Base-by-base conservation (phyloP, 1,140 invertebrate species). In the Chironomus tepperi region DNA sequence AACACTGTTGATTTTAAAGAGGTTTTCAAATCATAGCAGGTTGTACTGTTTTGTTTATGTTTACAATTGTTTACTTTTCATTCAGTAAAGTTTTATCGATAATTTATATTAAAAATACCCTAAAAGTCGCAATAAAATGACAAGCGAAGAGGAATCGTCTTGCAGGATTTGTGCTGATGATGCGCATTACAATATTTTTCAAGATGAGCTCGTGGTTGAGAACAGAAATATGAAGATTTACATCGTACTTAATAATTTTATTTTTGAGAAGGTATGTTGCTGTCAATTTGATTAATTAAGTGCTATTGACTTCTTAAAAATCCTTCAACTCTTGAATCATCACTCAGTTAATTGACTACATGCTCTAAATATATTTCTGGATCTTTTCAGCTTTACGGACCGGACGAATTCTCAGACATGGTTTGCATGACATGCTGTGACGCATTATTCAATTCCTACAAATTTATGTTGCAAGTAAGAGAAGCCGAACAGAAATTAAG, bases 161-260 rank as follows among this genome's bases (percentile, higher is more conserved):
- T 57, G 47, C 12, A 57, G 47, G 15, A 57, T 57, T 15, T 57
- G 47, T 57, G 47, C 12, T 15, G 47, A 57, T 12, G 47, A 57
- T n/a, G 47, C 12, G 0, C 12, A n/a, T 15, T n/a, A 57, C n/a
- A 57, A 57, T 57, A 57, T 57, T n/a, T 57, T 57, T 57, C 12
- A 57, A n/a, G n/a, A 12, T 12, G 47, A 57, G 12, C 12, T 57
- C 12, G n/a, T n/a, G 15, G 47, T 57, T 57, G 12, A 15, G 1
- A 12, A 57, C 12, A 57, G n/a, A 57, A 57, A 15, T 57, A 12
- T 57, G 3, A 57, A 57, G 15, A 15, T 57, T 12, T 57, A 57
- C 47, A 57, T 57, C 12, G n/a, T 57, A n/a, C n/a, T 57, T n/a
- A 57, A 57, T 57, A 57, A 57, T 57, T 57, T 57, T 57, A 57